Evolutionary conservation across 1,140 invertebrate species (phyloP).

Genomic region (Dinoponera quadriceps): DNA sequence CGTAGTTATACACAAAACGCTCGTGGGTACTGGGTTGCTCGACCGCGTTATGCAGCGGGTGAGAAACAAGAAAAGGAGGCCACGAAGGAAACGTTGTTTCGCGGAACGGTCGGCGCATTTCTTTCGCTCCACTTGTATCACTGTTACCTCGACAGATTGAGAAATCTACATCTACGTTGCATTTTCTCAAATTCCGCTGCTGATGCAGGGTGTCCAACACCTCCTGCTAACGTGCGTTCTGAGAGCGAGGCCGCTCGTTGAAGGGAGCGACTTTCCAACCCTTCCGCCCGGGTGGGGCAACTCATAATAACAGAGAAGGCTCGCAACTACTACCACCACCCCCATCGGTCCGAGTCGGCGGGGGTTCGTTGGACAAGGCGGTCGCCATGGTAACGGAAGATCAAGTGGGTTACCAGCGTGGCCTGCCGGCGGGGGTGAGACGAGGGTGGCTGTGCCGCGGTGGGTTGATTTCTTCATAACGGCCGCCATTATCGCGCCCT

Average conservation of each 20-base stretch:
- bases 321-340: slow-evolving; percentile 52
- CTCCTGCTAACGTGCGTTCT: slow-evolving; percentile 15
- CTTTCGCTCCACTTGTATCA: background rate
- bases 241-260: slow-evolving; percentile 16
- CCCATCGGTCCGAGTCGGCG: slow-evolving; percentile 37
- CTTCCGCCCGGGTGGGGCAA: slow-evolving; percentile 72
- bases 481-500: slow-evolving; percentile 84
- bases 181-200: background rate
- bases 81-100: slow-evolving; percentile 16
- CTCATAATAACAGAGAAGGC: slow-evolving; percentile 76
- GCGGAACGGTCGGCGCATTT: background rate
- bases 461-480: slow-evolving; percentile 85
- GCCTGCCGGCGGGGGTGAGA: slow-evolving; percentile 32
- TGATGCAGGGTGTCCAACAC: too few relatives aligned
- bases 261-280: slow-evolving; percentile 62
- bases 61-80: background rate
- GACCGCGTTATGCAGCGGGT: background rate
- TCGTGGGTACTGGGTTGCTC: slow-evolving; percentile 2
- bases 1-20: slow-evolving; percentile 8
- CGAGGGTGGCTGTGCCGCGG: slow-evolving; percentile 64
- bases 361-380: slow-evolving; percentile 82
- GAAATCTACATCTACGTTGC: too few relatives aligned
- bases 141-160: background rate
- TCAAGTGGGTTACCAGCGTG: slow-evolving; percentile 74
- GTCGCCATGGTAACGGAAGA: slow-evolving; percentile 83